Percentiles rank a stretch among this genome's conserved stretches.
phyloP scores from a whole-genome alignment of 2,797 vertebrate species.

The Babyrousa celebensis region DNA sequence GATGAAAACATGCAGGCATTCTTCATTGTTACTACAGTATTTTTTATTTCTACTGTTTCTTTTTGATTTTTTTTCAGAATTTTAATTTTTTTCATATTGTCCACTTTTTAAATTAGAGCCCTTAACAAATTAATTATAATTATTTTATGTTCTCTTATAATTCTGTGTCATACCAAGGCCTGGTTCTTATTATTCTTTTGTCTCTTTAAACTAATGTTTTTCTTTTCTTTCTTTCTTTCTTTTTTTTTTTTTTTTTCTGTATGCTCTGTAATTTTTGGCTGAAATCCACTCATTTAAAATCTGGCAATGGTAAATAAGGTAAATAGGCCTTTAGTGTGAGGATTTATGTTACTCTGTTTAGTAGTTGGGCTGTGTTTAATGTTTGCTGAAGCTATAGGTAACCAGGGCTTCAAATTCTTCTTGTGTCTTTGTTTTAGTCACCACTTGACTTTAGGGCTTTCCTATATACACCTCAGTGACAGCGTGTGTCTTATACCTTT shows the following conservation, averaged over 20 bases:
- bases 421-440: background rate
- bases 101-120: background rate
- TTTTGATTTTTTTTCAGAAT: background rate
- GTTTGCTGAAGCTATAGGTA: background rate
- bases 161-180: background rate
- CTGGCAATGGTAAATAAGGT: background rate
- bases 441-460: background rate
- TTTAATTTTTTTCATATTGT: background rate
- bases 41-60: background rate
- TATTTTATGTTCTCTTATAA: background rate
- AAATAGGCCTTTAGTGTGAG: background rate
- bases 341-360: background rate
- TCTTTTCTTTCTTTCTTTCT: background rate
- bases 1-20: background rate
- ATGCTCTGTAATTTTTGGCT: background rate
- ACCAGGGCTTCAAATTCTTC: background rate
- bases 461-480: background rate
- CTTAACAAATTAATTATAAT: background rate
- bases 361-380: background rate
- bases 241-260: background rate
- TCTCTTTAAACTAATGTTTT: background rate
- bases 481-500: background rate
- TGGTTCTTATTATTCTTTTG: background rate
- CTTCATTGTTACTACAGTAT: background rate
- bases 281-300: background rate